Percentiles rank a stretch among this genome's conserved stretches.
Conservation (phyloP, 2,888 invertebrate species). For the Sphinx pinastri region DNA sequence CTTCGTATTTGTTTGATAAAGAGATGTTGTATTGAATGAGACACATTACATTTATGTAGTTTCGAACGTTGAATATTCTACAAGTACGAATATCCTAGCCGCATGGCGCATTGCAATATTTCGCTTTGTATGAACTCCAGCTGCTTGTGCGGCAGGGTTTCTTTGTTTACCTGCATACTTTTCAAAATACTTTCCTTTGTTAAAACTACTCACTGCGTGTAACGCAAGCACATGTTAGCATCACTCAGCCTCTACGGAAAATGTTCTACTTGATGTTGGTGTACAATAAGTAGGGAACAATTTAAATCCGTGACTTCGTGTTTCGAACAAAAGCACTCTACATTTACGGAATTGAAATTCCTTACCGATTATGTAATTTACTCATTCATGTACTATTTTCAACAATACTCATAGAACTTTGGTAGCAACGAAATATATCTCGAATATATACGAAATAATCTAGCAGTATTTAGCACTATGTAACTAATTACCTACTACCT, state of each 20-base stretch:
- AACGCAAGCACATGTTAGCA: slow-evolving; percentile 47
- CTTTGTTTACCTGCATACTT: slow-evolving; percentile 80
- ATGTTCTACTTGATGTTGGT: slow-evolving; percentile 24
- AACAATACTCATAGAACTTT: not conserved
- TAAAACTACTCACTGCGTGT: slow-evolving; percentile 70
- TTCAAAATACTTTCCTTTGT: slow-evolving; percentile 80
- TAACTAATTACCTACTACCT: slow-evolving; percentile 30
- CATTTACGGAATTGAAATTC: slow-evolving; percentile 14
- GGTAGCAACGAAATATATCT: not conserved
- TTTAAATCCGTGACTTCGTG: slow-evolving; percentile 19
- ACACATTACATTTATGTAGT: not conserved
- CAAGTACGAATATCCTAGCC: slow-evolving; percentile 37
- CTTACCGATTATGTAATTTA: slow-evolving; percentile 13
- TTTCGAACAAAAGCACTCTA: slow-evolving; percentile 19
- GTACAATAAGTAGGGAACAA: slow-evolving; percentile 21
- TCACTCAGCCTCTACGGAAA: slow-evolving; percentile 24
- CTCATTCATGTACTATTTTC: slow-evolving; percentile 4
- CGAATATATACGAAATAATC: too few relatives aligned
- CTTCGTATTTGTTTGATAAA: not conserved
- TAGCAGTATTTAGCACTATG: slow-evolving; percentile 22
- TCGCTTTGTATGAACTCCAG: slow-evolving; percentile 76
- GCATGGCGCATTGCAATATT: slow-evolving; percentile 72
- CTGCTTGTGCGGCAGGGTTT: slow-evolving; percentile 64
- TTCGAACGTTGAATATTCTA: slow-evolving; percentile 4
- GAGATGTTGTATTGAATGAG: not conserved